Percentiles rank a stretch among this genome's conserved stretches.
Conservation (phyloP, 2,888 invertebrate genomes). For the Catocala fraxini region DNA sequence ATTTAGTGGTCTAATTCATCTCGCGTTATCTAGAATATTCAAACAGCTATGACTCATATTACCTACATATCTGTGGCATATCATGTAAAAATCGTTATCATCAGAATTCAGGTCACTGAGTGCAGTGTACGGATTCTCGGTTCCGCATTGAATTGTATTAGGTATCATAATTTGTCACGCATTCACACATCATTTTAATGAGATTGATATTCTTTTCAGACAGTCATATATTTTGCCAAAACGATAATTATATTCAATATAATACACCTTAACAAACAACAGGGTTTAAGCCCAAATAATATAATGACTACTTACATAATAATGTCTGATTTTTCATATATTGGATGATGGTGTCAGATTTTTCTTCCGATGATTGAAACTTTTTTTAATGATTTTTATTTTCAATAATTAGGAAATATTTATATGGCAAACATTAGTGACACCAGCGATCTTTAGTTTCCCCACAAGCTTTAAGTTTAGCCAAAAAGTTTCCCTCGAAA, state of each 20-base stretch:
- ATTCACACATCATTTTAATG: neutral
- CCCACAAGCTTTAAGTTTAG: too few relatives aligned
- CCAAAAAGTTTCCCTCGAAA: too few relatives aligned
- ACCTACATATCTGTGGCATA: neutral
- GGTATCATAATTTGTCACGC: neutral
- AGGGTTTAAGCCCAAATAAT: slow-evolving; percentile 14
- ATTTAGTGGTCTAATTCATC: neutral
- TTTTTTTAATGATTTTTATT: slow-evolving; percentile 22
- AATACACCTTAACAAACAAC: slow-evolving; percentile 18
- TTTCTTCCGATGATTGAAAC: too few relatives aligned
- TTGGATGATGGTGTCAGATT: neutral
- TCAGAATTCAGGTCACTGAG: slow-evolving; percentile 24
- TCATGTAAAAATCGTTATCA: slow-evolving; percentile 18
- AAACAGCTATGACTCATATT: slow-evolving; percentile 7
- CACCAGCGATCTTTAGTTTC: too few relatives aligned
- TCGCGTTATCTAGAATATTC: neutral
- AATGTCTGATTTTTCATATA: slow-evolving; percentile 18
- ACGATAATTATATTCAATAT: slow-evolving; percentile 26
- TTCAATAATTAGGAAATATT: neutral
- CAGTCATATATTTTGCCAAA: neutral
- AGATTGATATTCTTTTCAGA: too few relatives aligned
- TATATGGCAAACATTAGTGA: too few relatives aligned
- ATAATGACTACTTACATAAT: slow-evolving; percentile 11
- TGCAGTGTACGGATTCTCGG: slow-evolving; percentile 19
- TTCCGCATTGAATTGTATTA: slow-evolving; percentile 11